Evolutionary conservation across 2,888 invertebrate species (phyloP), one percentile per base, ranked within the genome.

Genomic region (Caenorhabditis macrosperma): DNA sequence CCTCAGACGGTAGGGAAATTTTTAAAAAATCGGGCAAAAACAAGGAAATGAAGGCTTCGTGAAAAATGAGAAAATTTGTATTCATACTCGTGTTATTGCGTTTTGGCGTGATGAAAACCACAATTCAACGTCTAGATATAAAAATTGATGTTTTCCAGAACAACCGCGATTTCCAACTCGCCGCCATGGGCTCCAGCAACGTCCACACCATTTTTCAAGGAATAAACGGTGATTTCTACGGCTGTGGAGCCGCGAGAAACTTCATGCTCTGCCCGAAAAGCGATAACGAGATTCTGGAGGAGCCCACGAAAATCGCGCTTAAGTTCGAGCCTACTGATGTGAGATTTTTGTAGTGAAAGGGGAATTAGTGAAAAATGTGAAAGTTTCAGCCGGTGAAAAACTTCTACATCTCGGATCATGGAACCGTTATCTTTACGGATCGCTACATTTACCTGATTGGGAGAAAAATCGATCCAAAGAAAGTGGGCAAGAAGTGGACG

Each of bases 241-340:
- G 59, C n/a, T 59, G 59, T 17, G 59, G 59, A 6, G 59, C 59
- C 26, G 28, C 59, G 7, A 26, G 44, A n/a, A 59, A 59, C 59
- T 59, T 59, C 15, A 59, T 41, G 44, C 4, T 59, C 1, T 20
- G 20, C 3, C 59, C 59, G 26, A 59, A 59, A 26, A 44, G 17
- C 17, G 41, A 59, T 1, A 59, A 24, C 2, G 59, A 59, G 17
- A 6, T 59, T 1, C 2, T 59, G 17, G 59, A 26, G 1, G 59
- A 59, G 28, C 59, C 59, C 7, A 35, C 35, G n/a, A 59, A 44
- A 17, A 44, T 59, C 9, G 12, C 22, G 12, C 1, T 59, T 12
- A 59, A 59, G 10, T 59, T 59, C n/a, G 59, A 59, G 44, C 59
- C 59, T n/a, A 59, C 59, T 44, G 59, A 59, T 44, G 57, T 57